A percentile compares a stretch with the other conserved stretches of the same genome.
phyloP scores from a whole-genome alignment of 2,113 vertebrate genomes.

The Pavo muticus region DNA sequence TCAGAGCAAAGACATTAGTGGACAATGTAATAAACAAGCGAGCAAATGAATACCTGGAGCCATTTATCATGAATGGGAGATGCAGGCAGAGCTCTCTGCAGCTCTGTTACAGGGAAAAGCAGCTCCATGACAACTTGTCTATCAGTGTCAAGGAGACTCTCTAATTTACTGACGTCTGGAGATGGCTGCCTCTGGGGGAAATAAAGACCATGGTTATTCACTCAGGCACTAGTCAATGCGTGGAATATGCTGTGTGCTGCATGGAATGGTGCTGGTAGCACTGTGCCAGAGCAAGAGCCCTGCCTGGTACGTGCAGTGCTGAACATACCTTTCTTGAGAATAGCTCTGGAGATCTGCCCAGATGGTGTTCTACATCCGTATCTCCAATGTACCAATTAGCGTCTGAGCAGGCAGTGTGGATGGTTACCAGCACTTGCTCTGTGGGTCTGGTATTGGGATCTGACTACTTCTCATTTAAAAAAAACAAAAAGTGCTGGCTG shows the following conservation, averaged over 20 bases:
- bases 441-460: background rate
- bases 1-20: background rate
- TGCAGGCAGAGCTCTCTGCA: background rate
- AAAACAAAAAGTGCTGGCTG: background rate
- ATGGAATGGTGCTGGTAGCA: background rate
- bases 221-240: background rate
- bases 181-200: background rate
- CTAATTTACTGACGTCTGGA: background rate
- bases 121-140: background rate
- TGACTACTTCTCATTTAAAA: background rate
- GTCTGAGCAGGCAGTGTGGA: background rate
- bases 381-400: background rate
- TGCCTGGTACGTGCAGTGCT: background rate
- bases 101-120: background rate
- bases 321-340: background rate
- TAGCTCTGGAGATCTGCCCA: background rate
- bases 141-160: background rate
- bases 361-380: background rate
- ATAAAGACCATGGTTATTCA: background rate
- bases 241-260: rapidly evolving
- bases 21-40: background rate
- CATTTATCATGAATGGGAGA: background rate
- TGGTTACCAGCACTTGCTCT: background rate
- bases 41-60: background rate
- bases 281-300: background rate